Conservation (phyloP, 1,140 invertebrate genomes). For the Magallana ariakensis region DNA sequence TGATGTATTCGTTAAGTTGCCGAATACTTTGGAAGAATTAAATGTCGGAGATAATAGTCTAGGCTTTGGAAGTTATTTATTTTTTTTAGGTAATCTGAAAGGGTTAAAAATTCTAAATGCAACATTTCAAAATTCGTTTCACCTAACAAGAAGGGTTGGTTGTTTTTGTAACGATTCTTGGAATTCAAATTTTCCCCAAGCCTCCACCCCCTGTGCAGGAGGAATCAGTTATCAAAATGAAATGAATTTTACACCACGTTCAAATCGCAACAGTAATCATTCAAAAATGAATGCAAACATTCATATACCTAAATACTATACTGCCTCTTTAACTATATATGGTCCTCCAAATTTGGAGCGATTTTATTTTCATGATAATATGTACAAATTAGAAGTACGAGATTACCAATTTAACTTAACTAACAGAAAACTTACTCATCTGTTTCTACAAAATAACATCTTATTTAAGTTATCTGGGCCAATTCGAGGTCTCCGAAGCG, state of each 20-base stretch:
- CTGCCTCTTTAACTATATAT: neutral
- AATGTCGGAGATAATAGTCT: neutral
- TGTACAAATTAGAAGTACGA: neutral
- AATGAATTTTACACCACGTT: neutral
- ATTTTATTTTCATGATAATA: neutral
- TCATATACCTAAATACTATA: neutral
- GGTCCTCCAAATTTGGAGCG: neutral
- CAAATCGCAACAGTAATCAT: neutral
- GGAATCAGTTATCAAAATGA: too few species aligned
- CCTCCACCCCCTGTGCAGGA: too few species aligned
- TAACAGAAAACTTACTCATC: neutral
- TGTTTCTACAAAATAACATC: neutral
- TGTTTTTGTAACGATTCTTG: neutral
- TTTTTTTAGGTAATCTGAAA: neutral
- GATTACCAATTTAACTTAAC: neutral
- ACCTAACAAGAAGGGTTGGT: neutral
- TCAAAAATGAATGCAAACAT: neutral
- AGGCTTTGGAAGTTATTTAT: neutral
- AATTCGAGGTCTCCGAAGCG: neutral
- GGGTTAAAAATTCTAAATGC: neutral
- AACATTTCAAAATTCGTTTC: slow-evolving; percentile 7
- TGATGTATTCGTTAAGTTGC: neutral
- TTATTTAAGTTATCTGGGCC: neutral
- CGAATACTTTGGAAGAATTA: neutral
- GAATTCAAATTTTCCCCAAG: neutral